These are phyloP conservation scores for Pseudonaja textilis DNA, from an alignment of 2,113 vertebrate genomes.

Conservation along the genomic window DNA sequence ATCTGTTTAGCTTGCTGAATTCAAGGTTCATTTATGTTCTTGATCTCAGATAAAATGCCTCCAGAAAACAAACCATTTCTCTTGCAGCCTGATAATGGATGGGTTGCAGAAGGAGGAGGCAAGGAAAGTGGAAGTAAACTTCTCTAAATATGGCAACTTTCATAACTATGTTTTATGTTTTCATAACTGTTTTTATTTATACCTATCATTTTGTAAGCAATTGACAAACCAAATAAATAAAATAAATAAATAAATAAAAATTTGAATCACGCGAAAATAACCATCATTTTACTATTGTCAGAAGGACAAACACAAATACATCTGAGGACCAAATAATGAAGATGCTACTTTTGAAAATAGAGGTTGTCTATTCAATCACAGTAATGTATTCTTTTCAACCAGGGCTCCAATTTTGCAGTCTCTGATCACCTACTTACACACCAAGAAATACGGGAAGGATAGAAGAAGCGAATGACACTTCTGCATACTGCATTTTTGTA, in stretches of 20 bases:
- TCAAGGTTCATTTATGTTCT: conserved; percentile 31
- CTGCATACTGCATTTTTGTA: not conserved
- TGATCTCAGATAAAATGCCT: conserved; percentile 33
- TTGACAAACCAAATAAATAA: too few species aligned
- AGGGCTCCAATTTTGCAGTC: not conserved
- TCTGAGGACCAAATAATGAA: not conserved
- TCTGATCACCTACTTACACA: not conserved
- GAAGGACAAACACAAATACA: not conserved
- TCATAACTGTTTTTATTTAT: too few species aligned
- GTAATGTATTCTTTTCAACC: not conserved
- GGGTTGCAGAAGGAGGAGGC: accelerated
- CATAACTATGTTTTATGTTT: too few species aligned
- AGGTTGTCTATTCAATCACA: not conserved
- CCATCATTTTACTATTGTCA: not conserved
- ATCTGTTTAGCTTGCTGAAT: conserved; percentile 25
- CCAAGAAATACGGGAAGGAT: not conserved
- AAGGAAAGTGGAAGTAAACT: not conserved
- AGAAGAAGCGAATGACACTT: not conserved
- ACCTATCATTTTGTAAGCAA: too few species aligned
- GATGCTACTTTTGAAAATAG: not conserved
- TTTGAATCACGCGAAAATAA: not conserved
- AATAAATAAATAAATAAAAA: too few species aligned
- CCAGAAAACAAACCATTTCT: conserved; percentile 15
- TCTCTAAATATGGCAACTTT: accelerated
- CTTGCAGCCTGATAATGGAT: not conserved